Evolutionary conservation across 2,113 vertebrate species (phyloP).

Genomic region (Oncorhynchus keta): DNA sequence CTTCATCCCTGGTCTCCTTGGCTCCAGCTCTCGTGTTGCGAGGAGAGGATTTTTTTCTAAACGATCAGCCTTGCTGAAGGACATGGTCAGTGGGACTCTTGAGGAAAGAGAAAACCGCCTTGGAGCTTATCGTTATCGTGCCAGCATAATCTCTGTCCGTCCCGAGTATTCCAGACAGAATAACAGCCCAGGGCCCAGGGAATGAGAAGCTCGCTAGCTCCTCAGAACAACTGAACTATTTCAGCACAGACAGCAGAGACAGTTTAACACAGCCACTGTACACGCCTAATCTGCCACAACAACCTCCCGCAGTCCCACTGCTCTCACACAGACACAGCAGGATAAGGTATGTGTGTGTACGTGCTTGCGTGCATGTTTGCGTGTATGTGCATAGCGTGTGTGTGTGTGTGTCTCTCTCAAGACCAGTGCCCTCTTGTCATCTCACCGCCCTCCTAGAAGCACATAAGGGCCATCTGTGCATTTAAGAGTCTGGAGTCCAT

Average conservation of each 20-base stretch:
- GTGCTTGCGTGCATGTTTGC: not conserved
- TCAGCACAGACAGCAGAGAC: not conserved
- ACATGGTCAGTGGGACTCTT: slow-evolving; percentile 51
- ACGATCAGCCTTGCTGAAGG: slow-evolving; percentile 45
- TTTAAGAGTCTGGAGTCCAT: slow-evolving; percentile 53
- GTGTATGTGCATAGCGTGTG: slow-evolving; percentile 8
- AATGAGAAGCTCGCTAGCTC: slow-evolving; percentile 6
- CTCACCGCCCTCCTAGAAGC: slow-evolving; percentile 40
- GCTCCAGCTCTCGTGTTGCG: not conserved
- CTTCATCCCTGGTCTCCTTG: slow-evolving; percentile 8
- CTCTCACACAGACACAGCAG: slow-evolving; percentile 7
- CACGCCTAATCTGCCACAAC: slow-evolving; percentile 37
- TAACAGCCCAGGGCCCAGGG: slow-evolving; percentile 31
- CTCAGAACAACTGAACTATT: slow-evolving; percentile 31
- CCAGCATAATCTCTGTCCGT: slow-evolving; percentile 62
- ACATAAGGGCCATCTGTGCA: slow-evolving; percentile 65
- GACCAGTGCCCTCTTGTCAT: slow-evolving; percentile 50
- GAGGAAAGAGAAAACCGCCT: slow-evolving; percentile 48
- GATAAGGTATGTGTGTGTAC: not conserved
- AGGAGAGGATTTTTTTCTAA: slow-evolving; percentile 1
- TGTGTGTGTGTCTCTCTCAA: slow-evolving; percentile 5
- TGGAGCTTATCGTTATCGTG: slow-evolving; percentile 59
- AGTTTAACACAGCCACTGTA: slow-evolving; percentile 31
- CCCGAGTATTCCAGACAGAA: slow-evolving; percentile 41
- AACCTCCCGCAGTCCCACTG: not conserved